Evolutionary conservation across 1,140 invertebrate species (phyloP).

Genomic region (Drosophila gunungcola): DNA sequence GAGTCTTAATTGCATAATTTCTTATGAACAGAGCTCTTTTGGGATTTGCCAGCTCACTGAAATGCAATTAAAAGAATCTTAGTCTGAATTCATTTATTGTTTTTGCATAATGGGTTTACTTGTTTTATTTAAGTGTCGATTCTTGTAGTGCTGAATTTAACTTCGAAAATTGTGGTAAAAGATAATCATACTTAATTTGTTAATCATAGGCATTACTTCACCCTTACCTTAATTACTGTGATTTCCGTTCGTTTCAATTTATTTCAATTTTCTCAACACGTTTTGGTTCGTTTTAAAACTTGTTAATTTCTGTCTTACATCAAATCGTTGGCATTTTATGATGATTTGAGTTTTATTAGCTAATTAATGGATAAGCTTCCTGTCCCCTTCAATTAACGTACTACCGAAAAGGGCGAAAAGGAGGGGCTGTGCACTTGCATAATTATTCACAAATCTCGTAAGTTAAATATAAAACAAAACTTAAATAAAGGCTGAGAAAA

Average conservation of each 20-base stretch:
- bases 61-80: constrained; percentile 14
- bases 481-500: constrained; percentile 36
- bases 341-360: constrained; percentile 30
- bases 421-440: constrained; percentile 39
- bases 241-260: constrained; percentile 1
- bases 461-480: constrained; percentile 49
- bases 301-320: constrained; percentile 14
- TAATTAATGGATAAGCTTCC: constrained; percentile 9
- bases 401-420: constrained; percentile 1
- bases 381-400: constrained; percentile 22
- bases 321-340: constrained; percentile 32
- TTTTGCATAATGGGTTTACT: not conserved
- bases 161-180: too few relatives aligned
- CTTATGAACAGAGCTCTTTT: not conserved
- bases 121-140: too few relatives aligned
- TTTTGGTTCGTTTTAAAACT: not conserved
- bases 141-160: too few relatives aligned
- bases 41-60: constrained; percentile 24
- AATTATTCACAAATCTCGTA: constrained; percentile 50
- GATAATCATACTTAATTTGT: too few relatives aligned
- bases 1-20: constrained; percentile 44
- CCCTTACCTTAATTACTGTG: not conserved
- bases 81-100: not conserved
- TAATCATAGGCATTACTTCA: not conserved
- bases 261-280: not conserved